Base-by-base conservation (phyloP, 1,140 invertebrate species). In the Plodia interpunctella region DNA sequence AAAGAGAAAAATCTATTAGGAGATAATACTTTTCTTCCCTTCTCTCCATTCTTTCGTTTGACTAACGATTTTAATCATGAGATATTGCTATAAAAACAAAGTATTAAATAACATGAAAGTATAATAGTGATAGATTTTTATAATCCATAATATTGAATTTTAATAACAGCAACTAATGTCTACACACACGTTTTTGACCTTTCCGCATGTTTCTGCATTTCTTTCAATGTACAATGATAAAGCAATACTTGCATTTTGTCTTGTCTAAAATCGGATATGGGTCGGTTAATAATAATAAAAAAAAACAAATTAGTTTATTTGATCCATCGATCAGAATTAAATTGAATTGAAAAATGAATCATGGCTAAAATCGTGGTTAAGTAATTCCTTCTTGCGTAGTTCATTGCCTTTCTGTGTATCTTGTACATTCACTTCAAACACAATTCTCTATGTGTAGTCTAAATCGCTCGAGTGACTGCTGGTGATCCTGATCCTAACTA, bases 371-470 rank as follows among this genome's bases (percentile, higher is more conserved):
- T 44, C 13, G 13, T 15, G 15, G 38, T 44, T 17, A 57, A 62
- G 49, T 52, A 64, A 32, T 66, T 53, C 54, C 51, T 63, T 60
- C 56, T 51, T 56, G 35, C 52, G 38, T 55, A 65, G 72, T 74
- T 80, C 80, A 83, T 83, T 83, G 78, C 80, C 80, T 83, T 79
- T 72, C 72, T 78, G 72, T 79, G 76, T 74, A 66, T 50, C 38
- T 17, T 44, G 38, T 44, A 44, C n/a, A 44, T n/a, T 44, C 1
- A 44, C 38, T 15, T 44, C 15, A 15, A 44, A 15, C 38, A 10
- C n/a, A n/a, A n/a, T n/a, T n/a, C n/a, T n/a, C n/a, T n/a, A 44
- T 44, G 38, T 44, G 15, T 44, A 44, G 38, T 44, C 38, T 44
- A 44, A n/a, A 17, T 10, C 38, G 38, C 38, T 44, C 15, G 38